These are phyloP conservation scores for Anoplolepis gracilipes DNA, from an alignment of 1,140 invertebrate species.

Conservation along the genomic window DNA sequence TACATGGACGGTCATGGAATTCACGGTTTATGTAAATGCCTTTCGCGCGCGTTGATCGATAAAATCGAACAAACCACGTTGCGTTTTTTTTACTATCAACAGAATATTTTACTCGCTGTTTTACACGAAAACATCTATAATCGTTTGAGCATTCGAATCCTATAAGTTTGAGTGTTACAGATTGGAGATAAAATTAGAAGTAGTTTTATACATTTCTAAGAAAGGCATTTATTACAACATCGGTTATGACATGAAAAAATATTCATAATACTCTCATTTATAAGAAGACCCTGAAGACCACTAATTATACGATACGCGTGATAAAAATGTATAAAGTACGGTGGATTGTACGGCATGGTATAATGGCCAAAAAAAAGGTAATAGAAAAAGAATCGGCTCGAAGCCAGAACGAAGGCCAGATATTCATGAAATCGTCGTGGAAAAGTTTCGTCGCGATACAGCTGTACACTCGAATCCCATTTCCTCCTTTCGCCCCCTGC, in stretches of 20 bases:
- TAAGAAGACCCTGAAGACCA: not conserved
- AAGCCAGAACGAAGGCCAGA: constrained; percentile 59
- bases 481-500: constrained; percentile 61
- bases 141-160: not conserved
- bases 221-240: not conserved
- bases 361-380: constrained; percentile 13
- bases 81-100: constrained; percentile 13
- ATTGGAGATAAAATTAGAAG: not conserved
- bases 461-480: constrained; percentile 69
- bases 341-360: constrained; percentile 2
- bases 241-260: not conserved
- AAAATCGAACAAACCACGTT: not conserved
- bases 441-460: constrained; percentile 70
- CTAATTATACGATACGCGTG: constrained; percentile 23
- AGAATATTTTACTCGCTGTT: not conserved
- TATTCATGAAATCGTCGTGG: constrained; percentile 73
- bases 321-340: constrained; percentile 17
- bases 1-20: constrained; percentile 59
- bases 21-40: constrained; percentile 64
- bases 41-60: constrained; percentile 12
- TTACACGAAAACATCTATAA: not conserved
- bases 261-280: not conserved
- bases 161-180: not conserved
- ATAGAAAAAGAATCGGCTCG: constrained; percentile 35
- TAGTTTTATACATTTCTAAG: not conserved